phyloP scores from a whole-genome alignment of 2,888 invertebrate species.

The Plemyria rubiginata region DNA sequence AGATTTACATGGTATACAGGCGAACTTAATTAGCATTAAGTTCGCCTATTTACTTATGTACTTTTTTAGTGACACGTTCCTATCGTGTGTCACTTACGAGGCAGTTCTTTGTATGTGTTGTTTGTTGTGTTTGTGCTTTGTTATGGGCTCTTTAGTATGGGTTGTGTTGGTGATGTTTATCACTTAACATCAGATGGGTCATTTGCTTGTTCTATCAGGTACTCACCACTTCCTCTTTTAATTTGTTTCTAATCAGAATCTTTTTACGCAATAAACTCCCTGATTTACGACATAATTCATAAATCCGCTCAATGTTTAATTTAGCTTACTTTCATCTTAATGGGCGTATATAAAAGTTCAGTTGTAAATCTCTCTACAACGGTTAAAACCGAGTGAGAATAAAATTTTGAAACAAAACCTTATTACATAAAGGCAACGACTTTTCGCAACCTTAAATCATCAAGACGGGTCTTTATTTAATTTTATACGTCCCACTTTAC shows the following conservation, averaged over 20 bases:
- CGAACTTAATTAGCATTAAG: no score
- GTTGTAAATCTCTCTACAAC: slow-evolving; percentile 35
- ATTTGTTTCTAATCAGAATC: neutral
- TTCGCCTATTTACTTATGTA: no score
- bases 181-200: no score
- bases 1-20: no score
- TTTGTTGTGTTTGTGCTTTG: no score
- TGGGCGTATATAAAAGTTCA: slow-evolving; percentile 27
- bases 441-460: slow-evolving; percentile 55
- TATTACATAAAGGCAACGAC: slow-evolving; percentile 40
- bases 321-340: slow-evolving; percentile 24
- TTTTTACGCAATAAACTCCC: slow-evolving; percentile 7
- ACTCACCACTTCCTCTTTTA: neutral
- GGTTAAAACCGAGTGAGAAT: slow-evolving; percentile 28
- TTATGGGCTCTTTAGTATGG: no score
- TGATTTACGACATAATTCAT: slow-evolving; percentile 18
- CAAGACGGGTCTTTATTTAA: slow-evolving; percentile 55
- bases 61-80: no score
- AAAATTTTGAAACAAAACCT: slow-evolving; percentile 35
- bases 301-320: slow-evolving; percentile 27
- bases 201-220: no score
- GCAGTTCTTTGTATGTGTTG: no score
- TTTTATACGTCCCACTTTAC: slow-evolving; percentile 52
- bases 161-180: no score
- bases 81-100: no score